These are phyloP conservation scores for Hydrozoanthus gracilis DNA, from an alignment of 92 coral and sea anemone species.

Conservation along the genomic window DNA sequence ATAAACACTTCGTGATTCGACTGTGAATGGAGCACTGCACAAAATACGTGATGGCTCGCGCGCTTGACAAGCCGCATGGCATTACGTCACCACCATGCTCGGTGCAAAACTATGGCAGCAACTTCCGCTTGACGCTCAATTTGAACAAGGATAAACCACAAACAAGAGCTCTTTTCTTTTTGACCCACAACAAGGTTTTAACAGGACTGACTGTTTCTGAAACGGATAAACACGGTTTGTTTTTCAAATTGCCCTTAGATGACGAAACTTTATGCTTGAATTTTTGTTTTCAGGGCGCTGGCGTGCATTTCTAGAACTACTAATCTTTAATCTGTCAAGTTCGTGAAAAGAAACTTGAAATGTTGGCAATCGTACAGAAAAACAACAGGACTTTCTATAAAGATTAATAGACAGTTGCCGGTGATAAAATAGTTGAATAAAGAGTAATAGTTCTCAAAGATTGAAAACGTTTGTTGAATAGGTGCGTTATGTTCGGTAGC, in stretches of 20 bases:
- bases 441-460: not conserved
- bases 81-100: constrained; percentile 64
- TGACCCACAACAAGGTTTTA: not conserved
- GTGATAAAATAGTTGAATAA: not conserved
- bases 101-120: constrained; percentile 33
- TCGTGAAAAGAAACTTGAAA: not conserved
- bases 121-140: constrained; percentile 47
- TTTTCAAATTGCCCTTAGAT: not conserved
- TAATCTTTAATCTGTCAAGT: not conserved
- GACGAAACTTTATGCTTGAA: too few relatives aligned
- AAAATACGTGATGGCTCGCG: constrained; percentile 92
- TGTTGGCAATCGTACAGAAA: constrained; percentile 34
- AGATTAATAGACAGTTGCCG: not conserved
- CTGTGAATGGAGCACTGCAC: constrained; percentile 64
- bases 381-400: not conserved
- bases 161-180: constrained; percentile 28
- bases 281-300: not conserved
- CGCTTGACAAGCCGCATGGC: constrained; percentile 61
- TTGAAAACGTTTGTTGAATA: not conserved
- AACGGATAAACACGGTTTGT: not conserved
- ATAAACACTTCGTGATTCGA: constrained; percentile 39
- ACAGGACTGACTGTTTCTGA: not conserved
- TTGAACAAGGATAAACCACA: constrained; percentile 33
- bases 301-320: too few relatives aligned
- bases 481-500: too few relatives aligned